Base-by-base conservation (phyloP, 2,113 vertebrate species). In the Todiramphus chloris region DNA sequence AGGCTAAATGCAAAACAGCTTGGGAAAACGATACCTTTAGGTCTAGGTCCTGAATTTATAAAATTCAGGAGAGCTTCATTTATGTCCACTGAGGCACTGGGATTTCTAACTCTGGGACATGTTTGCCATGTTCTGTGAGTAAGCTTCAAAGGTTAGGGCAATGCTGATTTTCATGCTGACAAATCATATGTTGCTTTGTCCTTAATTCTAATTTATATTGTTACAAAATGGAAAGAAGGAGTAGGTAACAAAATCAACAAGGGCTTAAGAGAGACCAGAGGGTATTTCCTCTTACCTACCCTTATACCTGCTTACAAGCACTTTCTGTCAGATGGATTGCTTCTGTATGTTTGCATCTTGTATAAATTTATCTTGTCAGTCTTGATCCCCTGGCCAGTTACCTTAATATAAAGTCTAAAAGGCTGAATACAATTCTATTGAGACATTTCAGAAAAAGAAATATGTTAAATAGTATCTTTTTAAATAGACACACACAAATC, bases 381-480 rank as follows among this genome's bases (percentile, higher is more conserved):
- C 59, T 67, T 90, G 41, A 56, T 43, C 25, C 31, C 41, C 25
- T 44, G 55, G 23, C 13, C 67, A 88, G 24, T n/a, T 87, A 67
- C 5, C 17, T 75, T 63, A 64, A 72, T 51, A 63, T 35, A 41
- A 78, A 59, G 3, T 13, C n/a, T 76, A 31, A 77, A 85, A 76
- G 13, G 7, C 50, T 48, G 2, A 83, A 58, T 33, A 21, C 3
- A 33, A 1, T 59, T 82, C 44, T 86, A 30, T 2, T 0, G 0
- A 87, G 35, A 24, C 1, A 11, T 56, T 90, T 74, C 30, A 72
- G 16, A 35, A 78, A 63, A 81, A 75, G 25, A 41, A 64, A 19
- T n/a, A 14, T 7, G 1, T 39, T 75, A 44, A 70, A 78, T 43
- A 28, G 13, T 35, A 59, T 72, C 1, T 93, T 63, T 74, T 83